Evolutionary conservation across 35 echinoderm and acorn worm genomes (phyloP), one percentile per base, ranked within the genome.

Genomic region (Apostichopus japonicus): DNA sequence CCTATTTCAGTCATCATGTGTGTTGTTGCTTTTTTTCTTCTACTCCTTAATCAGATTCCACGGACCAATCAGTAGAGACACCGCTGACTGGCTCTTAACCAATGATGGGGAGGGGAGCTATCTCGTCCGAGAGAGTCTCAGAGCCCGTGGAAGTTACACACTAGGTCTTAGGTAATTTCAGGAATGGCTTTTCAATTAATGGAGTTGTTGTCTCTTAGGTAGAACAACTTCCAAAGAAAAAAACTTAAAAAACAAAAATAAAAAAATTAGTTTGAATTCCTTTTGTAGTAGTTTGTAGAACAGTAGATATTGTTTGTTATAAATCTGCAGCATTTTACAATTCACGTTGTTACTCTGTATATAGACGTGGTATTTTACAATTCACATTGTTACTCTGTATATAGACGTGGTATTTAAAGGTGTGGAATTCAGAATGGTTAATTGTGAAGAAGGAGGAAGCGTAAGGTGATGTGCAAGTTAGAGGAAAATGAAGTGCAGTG

Each of bases 31-130:
- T 44, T 44, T 44, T 23, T 75, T 90, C 27, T 59, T 79, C 53
- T 91, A 21, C 58, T 86, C 65, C 59, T 92, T 21, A 21, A 24
- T 17, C 67, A 98, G 97, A 53, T 99, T 92, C 82, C 97, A 99
- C 56, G 97, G 97, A n/a, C 76, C 97, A 22, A 95, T 99, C 77
- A 93, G 93, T 8, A 59, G 97, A 22, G 97, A 99, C 62, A 95
- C 86, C 23, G 97, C 95, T 10, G 97, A 99, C 90, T 86, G 92
- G 27, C 65, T 95, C 22, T 67, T 99, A 77, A 93, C 93, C 23
- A 86, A 91, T 63, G 95, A 89, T 52, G 97, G 97, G 54, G 97
- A 99, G 78, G 97, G 97, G 27, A 99, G 97, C 91, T 99, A 99
- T 59, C 73, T 99, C 78, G 95, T 99, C 23, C 53, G 97, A 23